Evolutionary conservation across 2,113 vertebrate species (phyloP).

Genomic region (Monarcha castaneiventris): DNA sequence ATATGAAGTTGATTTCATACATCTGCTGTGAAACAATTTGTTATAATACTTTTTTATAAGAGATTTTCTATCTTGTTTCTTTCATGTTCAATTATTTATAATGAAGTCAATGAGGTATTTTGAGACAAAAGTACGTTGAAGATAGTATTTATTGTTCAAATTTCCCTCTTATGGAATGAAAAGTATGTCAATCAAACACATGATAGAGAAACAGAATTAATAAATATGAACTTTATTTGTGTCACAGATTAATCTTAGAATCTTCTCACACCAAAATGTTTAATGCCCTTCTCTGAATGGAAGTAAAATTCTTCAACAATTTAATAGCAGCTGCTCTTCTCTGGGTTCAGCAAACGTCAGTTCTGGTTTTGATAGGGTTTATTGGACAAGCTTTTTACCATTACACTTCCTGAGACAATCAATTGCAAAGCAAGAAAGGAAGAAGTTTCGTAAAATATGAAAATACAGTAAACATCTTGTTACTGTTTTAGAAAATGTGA

Average conservation of each 20-base stretch:
- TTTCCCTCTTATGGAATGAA: neutral
- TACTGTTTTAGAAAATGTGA: neutral
- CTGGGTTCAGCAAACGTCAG: neutral
- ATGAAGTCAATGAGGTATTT: neutral
- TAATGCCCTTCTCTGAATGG: neutral
- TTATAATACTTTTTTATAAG: neutral
- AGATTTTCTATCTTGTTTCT: neutral
- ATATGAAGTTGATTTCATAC: neutral
- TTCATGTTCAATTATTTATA: neutral
- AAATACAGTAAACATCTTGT: neutral
- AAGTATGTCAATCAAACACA: neutral
- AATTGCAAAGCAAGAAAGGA: neutral
- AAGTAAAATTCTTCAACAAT: neutral
- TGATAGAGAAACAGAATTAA: neutral
- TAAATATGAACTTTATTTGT: neutral
- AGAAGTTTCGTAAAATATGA: neutral
- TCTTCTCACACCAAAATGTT: neutral
- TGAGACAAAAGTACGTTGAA: neutral
- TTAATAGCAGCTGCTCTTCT: neutral
- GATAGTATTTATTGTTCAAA: neutral
- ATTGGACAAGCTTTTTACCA: neutral
- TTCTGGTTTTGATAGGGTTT: neutral
- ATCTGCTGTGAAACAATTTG: rapidly evolving
- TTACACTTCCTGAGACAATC: neutral
- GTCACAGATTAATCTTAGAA: neutral